Conservation (phyloP, 1,140 invertebrate species). For the Anastatus disparis region DNA sequence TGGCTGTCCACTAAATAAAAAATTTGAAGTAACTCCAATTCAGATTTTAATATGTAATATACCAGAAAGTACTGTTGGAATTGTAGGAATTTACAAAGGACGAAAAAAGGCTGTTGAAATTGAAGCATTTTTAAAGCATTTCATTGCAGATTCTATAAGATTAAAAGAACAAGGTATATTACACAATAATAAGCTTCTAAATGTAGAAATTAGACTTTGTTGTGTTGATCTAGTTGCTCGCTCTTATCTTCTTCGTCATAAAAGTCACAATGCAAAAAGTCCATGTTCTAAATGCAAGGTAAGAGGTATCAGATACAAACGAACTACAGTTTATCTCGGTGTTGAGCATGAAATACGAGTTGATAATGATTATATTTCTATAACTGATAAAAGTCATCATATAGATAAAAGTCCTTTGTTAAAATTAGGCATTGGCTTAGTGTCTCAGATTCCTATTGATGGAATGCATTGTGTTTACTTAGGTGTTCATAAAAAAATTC, state of each 20-base stretch:
- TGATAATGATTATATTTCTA: background rate
- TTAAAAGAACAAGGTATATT: background rate
- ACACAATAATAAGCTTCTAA: background rate
- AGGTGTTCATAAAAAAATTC: background rate
- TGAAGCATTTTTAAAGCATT: constrained; percentile 28
- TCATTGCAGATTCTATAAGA: constrained; percentile 18
- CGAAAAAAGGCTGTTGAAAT: constrained; percentile 15
- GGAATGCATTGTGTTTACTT: constrained; percentile 37
- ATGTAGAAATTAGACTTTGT: background rate
- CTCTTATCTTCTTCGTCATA: constrained; percentile 13
- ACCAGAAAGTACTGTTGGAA: background rate
- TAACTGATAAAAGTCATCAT: constrained; percentile 37
- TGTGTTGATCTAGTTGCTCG: constrained; percentile 3
- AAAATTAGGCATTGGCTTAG: constrained; percentile 19
- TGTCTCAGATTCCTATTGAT: constrained; percentile 36
- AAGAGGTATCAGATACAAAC: background rate
- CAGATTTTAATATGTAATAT: constrained; percentile 21
- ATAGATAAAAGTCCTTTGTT: constrained; percentile 15
- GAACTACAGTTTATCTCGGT: constrained; percentile 7
- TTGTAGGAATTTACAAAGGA: constrained; percentile 32
- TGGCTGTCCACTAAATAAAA: constrained; percentile 24
- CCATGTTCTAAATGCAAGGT: constrained; percentile 45
- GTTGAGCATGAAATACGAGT: constrained; percentile 13
- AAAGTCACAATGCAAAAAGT: constrained; percentile 4
- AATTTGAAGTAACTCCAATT: background rate